Base-by-base conservation (phyloP, 2,797 vertebrate species). In the Gambelia wislizenii region DNA sequence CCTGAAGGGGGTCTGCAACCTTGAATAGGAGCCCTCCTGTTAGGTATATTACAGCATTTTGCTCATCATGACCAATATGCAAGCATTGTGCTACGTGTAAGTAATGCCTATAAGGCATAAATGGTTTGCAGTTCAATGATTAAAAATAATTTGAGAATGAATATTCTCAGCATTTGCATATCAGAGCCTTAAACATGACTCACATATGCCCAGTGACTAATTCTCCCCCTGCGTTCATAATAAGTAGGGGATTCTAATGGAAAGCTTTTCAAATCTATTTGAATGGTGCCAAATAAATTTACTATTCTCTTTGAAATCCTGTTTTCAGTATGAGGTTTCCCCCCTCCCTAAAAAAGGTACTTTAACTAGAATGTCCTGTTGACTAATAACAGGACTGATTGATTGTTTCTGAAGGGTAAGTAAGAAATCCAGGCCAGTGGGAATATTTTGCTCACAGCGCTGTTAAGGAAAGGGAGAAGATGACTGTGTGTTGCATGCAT, bases 121-220 rank as follows among this genome's bases (percentile, higher is more conserved):
- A 83, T 84, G 93, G 89, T 91, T 91, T 82, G 20, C 70, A 90
- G n/a, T 74, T 92, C 82, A 88, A 80, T 84, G 25, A 13, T n/a
- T 52, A 79, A 78, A 44, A 91, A 79, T 91, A 91, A 92, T 92
- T 89, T 90, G 33, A 33, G 84, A 84, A 36, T 59, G 79, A 93
- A 56, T 85, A 7, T 90, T 93, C 6, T 92, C 91, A 83, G 59
- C 16, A 92, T 93, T 83, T 86, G 80, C 92, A 87, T 92, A 93
- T 94, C 80, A 93, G 92, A 92, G 84, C 39, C 77, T 12, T 90
- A 85, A 85, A 87, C 25, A 91, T 95, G 91, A 96, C 85, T 95
- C 93, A 94, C 47, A 89, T 84, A 84, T 87, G 89, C 10, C 78
- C 79, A 86, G 87, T 89, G 87, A 93, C 79, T 88, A 90, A 52